phyloP scores from a whole-genome alignment of 2,888 invertebrate species.

The Scaptomyza cyrtandrae region DNA sequence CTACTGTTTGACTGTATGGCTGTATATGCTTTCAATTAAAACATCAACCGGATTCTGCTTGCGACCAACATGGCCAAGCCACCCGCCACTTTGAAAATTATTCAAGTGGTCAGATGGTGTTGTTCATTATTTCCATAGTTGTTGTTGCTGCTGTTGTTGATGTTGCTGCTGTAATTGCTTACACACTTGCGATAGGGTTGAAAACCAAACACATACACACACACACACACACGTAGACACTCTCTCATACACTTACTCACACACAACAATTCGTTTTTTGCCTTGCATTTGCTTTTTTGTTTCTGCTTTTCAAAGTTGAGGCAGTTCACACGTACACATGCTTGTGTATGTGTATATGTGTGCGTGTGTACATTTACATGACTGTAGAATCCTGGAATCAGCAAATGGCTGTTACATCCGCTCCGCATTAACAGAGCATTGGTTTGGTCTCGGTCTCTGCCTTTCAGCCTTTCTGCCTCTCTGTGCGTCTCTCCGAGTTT shows the following conservation, averaged over 20 bases:
- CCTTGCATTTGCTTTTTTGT: conserved; percentile 33
- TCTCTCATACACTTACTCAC: too few relatives aligned
- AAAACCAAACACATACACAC: conserved; percentile 41
- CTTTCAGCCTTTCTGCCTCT: background rate
- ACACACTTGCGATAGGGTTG: conserved; percentile 69
- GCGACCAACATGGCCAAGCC: conserved; percentile 12
- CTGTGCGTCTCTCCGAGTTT: conserved; percentile 1
- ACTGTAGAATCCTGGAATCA: conserved; percentile 37
- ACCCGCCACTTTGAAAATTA: conserved; percentile 61
- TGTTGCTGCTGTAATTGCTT: conserved; percentile 55
- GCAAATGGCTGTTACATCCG: conserved; percentile 57
- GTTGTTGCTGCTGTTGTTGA: conserved; percentile 45
- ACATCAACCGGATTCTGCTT: conserved; percentile 58
- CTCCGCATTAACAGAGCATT: conserved; percentile 63
- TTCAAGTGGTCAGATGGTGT: conserved; percentile 80
- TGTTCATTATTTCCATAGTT: conserved; percentile 74
- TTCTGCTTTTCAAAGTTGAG: conserved; percentile 36
- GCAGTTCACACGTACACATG: conserved; percentile 43
- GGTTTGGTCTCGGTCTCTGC: conserved; percentile 22
- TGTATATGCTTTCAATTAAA: conserved; percentile 70
- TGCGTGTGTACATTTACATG: conserved; percentile 42
- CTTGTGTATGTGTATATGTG: conserved; percentile 1
- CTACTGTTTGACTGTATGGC: background rate
- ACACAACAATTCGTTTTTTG: conserved; percentile 8
- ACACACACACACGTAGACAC: conserved; percentile 24